Percentiles rank a stretch among this genome's conserved stretches.
phyloP scores from a whole-genome alignment of 2,888 invertebrate genomes.

The Calameuta idolon region DNA sequence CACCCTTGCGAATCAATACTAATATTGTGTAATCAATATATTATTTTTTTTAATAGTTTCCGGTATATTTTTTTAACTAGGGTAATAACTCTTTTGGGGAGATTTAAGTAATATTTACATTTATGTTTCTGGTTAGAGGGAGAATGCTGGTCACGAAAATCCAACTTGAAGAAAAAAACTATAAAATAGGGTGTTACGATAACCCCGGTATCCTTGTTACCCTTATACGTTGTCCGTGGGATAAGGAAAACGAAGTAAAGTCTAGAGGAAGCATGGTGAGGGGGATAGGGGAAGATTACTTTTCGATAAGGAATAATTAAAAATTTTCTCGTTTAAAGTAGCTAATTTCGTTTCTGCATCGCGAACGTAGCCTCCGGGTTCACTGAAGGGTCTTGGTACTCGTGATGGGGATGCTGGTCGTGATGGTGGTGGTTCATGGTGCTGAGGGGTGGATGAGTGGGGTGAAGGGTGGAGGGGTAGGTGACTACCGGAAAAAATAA shows the following conservation, averaged over 20 bases:
- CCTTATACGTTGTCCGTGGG: neutral
- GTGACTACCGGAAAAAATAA: conserved; percentile 60
- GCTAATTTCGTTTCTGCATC: conserved; percentile 61
- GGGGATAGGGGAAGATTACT: conserved; percentile 58
- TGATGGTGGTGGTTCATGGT: conserved; percentile 10
- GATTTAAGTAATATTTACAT: neutral
- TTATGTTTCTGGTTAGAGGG: conserved; percentile 8
- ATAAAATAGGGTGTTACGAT: conserved; percentile 5
- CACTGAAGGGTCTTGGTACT: neutral
- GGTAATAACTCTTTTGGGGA: neutral
- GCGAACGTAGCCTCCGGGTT: conserved; percentile 8
- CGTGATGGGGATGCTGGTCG: conserved; percentile 19
- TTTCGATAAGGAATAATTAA: conserved; percentile 69
- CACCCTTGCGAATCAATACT: neutral
- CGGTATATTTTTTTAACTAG: neutral
- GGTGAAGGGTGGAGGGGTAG: conserved; percentile 25
- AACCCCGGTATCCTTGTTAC: conserved; percentile 1
- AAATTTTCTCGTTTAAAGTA: conserved; percentile 67
- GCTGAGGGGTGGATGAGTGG: conserved; percentile 3
- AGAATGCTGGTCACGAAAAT: conserved; percentile 35
- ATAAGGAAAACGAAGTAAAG: neutral
- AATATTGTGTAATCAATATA: neutral
- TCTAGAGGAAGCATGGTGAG: neutral
- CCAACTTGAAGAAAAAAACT: conserved; percentile 22
- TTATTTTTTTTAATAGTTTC: neutral